Conservation (phyloP, 2,888 invertebrate species). For the Rhyacophila evoluta region DNA sequence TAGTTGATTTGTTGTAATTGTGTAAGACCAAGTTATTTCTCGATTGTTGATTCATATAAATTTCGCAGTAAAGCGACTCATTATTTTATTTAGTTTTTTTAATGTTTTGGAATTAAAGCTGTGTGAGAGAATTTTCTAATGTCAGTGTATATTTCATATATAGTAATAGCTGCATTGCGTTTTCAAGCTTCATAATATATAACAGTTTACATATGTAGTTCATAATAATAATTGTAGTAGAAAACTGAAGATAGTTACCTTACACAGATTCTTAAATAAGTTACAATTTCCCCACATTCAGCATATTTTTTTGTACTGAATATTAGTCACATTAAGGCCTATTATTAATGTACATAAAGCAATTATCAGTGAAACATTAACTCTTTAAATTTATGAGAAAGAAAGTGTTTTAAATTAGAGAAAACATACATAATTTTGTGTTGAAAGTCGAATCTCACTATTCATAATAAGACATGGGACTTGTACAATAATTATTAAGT, state of each 20-base stretch:
- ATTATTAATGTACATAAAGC: conserved; percentile 3
- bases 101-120: neutral
- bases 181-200: neutral
- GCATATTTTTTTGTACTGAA: neutral
- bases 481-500: too few species aligned
- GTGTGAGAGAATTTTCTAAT: neutral
- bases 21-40: conserved; percentile 7
- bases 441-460: too few species aligned
- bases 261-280: conserved; percentile 19
- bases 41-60: neutral
- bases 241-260: neutral
- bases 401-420: neutral
- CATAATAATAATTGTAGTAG: neutral
- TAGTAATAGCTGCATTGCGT: neutral
- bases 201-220: neutral
- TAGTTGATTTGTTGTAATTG: neutral
- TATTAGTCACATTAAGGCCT: neutral
- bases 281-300: neutral
- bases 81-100: neutral
- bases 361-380: neutral
- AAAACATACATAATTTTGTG: neutral
- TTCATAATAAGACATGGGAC: too few species aligned
- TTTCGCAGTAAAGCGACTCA: neutral
- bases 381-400: neutral
- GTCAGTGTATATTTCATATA: neutral